A percentile compares a stretch with the other conserved stretches of the same genome.
phyloP scores from a whole-genome alignment of 2,797 vertebrate genomes.

The Chelidonichthys spinosus region DNA sequence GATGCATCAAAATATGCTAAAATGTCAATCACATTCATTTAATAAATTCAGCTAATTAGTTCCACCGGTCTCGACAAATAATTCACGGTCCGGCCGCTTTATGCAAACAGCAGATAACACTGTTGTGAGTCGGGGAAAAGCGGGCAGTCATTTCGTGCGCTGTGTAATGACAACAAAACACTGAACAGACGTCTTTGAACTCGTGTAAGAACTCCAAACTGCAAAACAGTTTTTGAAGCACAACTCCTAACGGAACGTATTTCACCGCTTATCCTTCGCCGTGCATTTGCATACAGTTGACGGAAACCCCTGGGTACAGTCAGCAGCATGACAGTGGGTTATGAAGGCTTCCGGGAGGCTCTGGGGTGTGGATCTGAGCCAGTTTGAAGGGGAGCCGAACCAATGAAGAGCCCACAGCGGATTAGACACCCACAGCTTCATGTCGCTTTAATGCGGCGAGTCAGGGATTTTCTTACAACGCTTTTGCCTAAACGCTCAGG shows the following conservation, averaged over 20 bases:
- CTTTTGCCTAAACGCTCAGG: constrained; percentile 75
- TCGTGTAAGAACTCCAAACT: constrained; percentile 54
- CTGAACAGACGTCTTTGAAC: constrained; percentile 61
- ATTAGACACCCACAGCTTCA: constrained; percentile 88
- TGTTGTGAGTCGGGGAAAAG: constrained; percentile 55
- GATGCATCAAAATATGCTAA: constrained; percentile 44
- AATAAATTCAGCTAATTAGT: constrained; percentile 66
- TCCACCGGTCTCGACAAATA: constrained; percentile 58
- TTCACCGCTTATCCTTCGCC: constrained; percentile 62
- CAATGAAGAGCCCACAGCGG: constrained; percentile 84
- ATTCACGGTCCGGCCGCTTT: constrained; percentile 64
- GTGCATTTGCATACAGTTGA: constrained; percentile 76
- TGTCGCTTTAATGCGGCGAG: constrained; percentile 86
- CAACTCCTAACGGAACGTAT: constrained; percentile 60
- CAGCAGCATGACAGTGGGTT: constrained; percentile 82
- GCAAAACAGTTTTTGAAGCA: constrained; percentile 48
- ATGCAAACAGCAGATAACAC: constrained; percentile 69
- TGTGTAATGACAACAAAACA: constrained; percentile 50
- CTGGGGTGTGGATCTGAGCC: constrained; percentile 85
- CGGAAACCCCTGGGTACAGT: constrained; percentile 79
- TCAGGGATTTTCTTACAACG: constrained; percentile 84
- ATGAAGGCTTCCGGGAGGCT: constrained; percentile 83
- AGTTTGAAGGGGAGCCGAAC: constrained; percentile 84
- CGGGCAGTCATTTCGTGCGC: constrained; percentile 33
- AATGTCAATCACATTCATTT: constrained; percentile 50